Percentiles rank a stretch among this genome's conserved stretches.
Conservation (phyloP, 2,113 vertebrate genomes). For the Anser cygnoides region DNA sequence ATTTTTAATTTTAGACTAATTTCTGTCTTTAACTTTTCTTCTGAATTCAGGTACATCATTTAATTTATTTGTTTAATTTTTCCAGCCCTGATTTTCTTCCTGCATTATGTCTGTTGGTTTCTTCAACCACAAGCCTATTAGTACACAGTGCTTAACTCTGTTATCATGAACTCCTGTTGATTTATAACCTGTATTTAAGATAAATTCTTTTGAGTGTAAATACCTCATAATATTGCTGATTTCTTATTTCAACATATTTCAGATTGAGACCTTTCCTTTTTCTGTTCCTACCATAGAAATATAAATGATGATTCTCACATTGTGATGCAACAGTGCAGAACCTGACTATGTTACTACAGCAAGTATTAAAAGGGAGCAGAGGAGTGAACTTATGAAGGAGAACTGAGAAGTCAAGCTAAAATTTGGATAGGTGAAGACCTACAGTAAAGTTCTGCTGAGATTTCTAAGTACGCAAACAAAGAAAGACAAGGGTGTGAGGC, state of each 20-base stretch:
- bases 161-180: not conserved
- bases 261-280: not conserved
- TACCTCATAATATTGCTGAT: not conserved
- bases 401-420: not conserved
- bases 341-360: not conserved
- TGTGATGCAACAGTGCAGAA: not conserved
- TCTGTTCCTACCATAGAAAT: not conserved
- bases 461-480: not conserved
- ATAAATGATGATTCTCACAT: not conserved
- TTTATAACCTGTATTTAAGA: not conserved
- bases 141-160: not conserved
- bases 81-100: not conserved
- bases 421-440: not conserved
- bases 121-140: not conserved
- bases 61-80: not conserved
- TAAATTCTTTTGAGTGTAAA: not conserved
- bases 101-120: not conserved
- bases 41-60: not conserved
- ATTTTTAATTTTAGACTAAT: not conserved
- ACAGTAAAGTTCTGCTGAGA: not conserved
- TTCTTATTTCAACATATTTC: not conserved
- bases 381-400: not conserved
- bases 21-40: not conserved
- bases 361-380: not conserved
- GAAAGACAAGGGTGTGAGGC: not conserved